Evolutionary conservation across 2,888 invertebrate genomes (phyloP).

Genomic region (Microplitis manilae): DNA sequence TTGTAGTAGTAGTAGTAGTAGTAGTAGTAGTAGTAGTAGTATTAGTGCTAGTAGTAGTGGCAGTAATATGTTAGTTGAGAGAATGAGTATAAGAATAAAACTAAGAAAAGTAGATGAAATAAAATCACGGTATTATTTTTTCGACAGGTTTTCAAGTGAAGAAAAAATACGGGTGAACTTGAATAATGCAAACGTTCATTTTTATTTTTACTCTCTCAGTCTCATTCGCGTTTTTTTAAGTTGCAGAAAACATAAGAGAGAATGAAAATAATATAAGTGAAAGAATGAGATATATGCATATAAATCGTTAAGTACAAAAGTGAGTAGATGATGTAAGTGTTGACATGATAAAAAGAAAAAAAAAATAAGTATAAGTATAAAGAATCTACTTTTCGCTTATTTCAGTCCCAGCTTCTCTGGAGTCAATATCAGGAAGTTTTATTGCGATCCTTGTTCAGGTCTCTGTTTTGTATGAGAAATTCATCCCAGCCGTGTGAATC

Average conservation of each 20-base stretch:
- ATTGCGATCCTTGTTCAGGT: conserved; percentile 35
- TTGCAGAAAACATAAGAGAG: neutral
- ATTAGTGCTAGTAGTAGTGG: neutral
- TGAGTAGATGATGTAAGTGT: conserved; percentile 28
- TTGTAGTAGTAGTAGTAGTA: neutral
- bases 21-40: neutral
- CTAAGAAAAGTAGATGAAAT: neutral
- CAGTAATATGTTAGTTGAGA: neutral
- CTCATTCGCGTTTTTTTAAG: neutral
- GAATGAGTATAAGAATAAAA: conserved; percentile 3
- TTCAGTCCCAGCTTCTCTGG: neutral
- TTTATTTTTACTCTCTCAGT: neutral
- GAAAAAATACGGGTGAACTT: conserved; percentile 25
- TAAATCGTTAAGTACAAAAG: conserved; percentile 5
- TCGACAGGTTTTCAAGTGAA: conserved; percentile 9
- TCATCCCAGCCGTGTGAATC: conserved; percentile 48
- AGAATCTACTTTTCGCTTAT: conserved; percentile 39
- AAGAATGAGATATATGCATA: neutral
- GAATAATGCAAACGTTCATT: conserved; percentile 13
- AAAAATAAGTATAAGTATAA: conserved; percentile 33
- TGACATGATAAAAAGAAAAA: conserved; percentile 42
- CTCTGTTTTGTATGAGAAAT: conserved; percentile 27
- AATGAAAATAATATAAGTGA: neutral
- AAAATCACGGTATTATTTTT: conserved; percentile 10
- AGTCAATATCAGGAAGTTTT: conserved; percentile 50